These are phyloP conservation scores for Crypturellus tataupa DNA, from an alignment of 2,797 vertebrate genomes.

Conservation along the genomic window DNA sequence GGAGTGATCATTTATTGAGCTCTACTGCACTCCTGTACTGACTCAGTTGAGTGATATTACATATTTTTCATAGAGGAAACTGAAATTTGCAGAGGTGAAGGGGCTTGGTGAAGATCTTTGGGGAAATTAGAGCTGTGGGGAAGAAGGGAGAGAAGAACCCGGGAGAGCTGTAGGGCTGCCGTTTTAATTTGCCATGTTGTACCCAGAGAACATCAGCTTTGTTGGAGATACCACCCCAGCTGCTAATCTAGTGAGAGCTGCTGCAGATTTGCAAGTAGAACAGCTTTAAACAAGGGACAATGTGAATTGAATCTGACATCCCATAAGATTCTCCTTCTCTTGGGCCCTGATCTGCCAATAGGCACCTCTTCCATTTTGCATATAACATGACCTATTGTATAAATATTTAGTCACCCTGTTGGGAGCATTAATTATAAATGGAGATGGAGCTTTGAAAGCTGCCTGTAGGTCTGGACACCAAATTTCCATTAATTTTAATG, in stretches of 20 bases:
- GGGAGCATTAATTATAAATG: conserved; percentile 58
- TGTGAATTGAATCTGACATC: not conserved
- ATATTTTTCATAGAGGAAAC: not conserved
- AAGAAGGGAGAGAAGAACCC: not conserved
- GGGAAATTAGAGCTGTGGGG: not conserved
- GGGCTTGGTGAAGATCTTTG: not conserved
- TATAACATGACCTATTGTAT: conserved; percentile 29
- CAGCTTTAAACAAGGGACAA: not conserved
- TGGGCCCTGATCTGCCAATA: not conserved
- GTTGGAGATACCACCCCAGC: not conserved
- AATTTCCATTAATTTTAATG: conserved; percentile 73
- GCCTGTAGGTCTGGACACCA: conserved; percentile 54
- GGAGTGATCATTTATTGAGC: not conserved
- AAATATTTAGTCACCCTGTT: conserved; percentile 49
- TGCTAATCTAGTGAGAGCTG: not conserved
- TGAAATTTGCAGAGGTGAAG: not conserved
- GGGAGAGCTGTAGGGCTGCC: not conserved
- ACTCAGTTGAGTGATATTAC: not conserved
- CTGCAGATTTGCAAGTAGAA: conserved; percentile 26
- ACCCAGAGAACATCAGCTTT: not conserved
- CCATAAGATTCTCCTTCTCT: not conserved
- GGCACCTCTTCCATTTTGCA: conserved; percentile 6
- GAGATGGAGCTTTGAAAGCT: conserved; percentile 28
- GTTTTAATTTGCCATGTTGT: not conserved
- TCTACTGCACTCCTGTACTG: not conserved